Base-by-base conservation (phyloP, 2,113 vertebrate genomes). In the Heterochromis multidens region DNA sequence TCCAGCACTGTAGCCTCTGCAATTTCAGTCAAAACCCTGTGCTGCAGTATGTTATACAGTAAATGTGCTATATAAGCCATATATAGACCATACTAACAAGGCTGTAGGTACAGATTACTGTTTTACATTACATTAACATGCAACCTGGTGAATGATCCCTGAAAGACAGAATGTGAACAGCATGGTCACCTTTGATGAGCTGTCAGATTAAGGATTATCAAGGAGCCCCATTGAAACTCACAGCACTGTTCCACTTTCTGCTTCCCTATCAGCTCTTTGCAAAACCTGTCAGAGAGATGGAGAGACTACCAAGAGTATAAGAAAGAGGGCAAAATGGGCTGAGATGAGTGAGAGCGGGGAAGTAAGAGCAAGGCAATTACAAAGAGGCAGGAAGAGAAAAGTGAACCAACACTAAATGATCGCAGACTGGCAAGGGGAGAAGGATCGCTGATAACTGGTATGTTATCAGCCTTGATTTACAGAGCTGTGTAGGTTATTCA, bases 151-250 rank as follows among this genome's bases (percentile, higher is more conserved):
- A 81, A 79, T 3, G 33, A 74, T 40, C 37, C 63, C 54, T 74
- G 31, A 35, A 67, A 72, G 57, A 43, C 37, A 35, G 25, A 83
- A 60, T 31, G 19, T 59, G 79, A 88, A 74, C 52, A 85, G 86
- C 72, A 77, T 8, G 29, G 35, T 37, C 19, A 58, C 65, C 54
- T 77, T 70, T 91, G 90, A 92, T 89, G 85, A 87, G 77, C 88
- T 91, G 91, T 94, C 86, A 92, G 91, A 93, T 90, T 60, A 90
- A 78, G 60, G 80, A 92, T 93, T 87, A 93, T 82, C 83, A 85
- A 29, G 60, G 37, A 87, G 35, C 61, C 79, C 58, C 83, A 88
- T 91, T 89, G 89, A 89, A 89, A 84, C 54, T 76, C 78, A 43
- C 85, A 89, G 77, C 52, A 56, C 54, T 63, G 72, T 87, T 86